These are phyloP conservation scores for Mythimna albipuncta DNA, from an alignment of 2,888 invertebrate genomes.

Conservation along the genomic window DNA sequence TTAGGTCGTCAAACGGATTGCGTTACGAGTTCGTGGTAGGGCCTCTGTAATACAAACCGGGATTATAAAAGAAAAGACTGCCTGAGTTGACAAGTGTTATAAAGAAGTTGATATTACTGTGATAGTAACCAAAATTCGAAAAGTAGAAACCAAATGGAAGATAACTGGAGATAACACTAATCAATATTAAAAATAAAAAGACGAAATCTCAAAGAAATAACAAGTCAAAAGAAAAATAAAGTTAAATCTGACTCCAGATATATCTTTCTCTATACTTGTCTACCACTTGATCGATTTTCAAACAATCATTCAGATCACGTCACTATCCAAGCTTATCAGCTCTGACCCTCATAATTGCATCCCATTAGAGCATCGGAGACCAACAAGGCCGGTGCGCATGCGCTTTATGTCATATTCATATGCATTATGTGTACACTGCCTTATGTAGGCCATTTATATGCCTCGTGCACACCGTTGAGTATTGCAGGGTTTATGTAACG, in stretches of 20 bases:
- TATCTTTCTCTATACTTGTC: background rate
- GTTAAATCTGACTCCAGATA: background rate
- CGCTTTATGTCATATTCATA: slow-evolving; percentile 52
- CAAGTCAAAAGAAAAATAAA: too few species aligned
- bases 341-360: slow-evolving; percentile 67
- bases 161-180: background rate
- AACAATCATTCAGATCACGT: slow-evolving; percentile 44
- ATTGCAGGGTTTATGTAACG: slow-evolving; percentile 54
- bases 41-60: too few species aligned
- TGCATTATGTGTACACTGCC: slow-evolving; percentile 50
- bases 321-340: slow-evolving; percentile 69
- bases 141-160: background rate
- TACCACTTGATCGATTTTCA: slow-evolving; percentile 2
- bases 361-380: slow-evolving; percentile 65
- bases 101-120: background rate
- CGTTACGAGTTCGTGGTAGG: too few species aligned
- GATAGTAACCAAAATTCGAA: background rate
- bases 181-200: background rate
- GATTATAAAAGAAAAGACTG: too few species aligned
- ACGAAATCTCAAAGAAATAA: background rate
- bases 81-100: background rate
- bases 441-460: slow-evolving; percentile 59
- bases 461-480: slow-evolving; percentile 35
- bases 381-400: slow-evolving; percentile 66
- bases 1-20: too few species aligned